Conservation (phyloP, 2,888 invertebrate genomes). For the Ennomos fuscantarius region DNA sequence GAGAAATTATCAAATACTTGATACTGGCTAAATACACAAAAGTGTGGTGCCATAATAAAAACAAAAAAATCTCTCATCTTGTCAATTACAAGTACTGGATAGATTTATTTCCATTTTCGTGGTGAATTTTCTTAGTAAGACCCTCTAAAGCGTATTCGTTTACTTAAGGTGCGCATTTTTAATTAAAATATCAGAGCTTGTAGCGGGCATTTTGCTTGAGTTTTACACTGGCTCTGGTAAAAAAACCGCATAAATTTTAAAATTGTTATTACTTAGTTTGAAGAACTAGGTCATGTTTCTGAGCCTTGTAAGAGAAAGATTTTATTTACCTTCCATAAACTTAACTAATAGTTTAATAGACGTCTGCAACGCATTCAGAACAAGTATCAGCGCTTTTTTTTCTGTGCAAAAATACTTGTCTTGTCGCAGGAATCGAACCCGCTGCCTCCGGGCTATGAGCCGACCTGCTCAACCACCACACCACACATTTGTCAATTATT, state of each 20-base stretch:
- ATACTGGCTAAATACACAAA: no score
- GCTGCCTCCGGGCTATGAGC: no score
- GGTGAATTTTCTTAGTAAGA: slow-evolving; percentile 14
- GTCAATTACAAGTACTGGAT: no score
- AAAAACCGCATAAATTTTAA: slow-evolving; percentile 16
- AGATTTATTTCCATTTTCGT: neutral
- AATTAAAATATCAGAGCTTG: slow-evolving; percentile 31
- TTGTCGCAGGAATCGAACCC: no score
- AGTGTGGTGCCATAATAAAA: neutral
- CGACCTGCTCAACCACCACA: no score
- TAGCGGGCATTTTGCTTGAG: slow-evolving; percentile 19
- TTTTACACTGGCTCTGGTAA: slow-evolving; percentile 15
- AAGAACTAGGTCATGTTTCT: slow-evolving; percentile 11
- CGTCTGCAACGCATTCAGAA: no score
- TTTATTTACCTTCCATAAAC: neutral
- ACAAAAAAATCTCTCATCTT: no score
- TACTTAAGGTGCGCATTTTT: slow-evolving; percentile 34
- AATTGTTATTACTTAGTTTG: slow-evolving; percentile 18
- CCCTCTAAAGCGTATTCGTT: slow-evolving; percentile 26
- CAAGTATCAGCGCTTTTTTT: no score
- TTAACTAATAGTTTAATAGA: no score
- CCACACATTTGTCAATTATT: no score
- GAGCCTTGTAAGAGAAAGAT: neutral
- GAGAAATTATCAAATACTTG: no score
- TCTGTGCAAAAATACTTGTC: no score